Evolutionary conservation across 2,797 vertebrate species (phyloP).

Genomic region (Emys orbicularis): DNA sequence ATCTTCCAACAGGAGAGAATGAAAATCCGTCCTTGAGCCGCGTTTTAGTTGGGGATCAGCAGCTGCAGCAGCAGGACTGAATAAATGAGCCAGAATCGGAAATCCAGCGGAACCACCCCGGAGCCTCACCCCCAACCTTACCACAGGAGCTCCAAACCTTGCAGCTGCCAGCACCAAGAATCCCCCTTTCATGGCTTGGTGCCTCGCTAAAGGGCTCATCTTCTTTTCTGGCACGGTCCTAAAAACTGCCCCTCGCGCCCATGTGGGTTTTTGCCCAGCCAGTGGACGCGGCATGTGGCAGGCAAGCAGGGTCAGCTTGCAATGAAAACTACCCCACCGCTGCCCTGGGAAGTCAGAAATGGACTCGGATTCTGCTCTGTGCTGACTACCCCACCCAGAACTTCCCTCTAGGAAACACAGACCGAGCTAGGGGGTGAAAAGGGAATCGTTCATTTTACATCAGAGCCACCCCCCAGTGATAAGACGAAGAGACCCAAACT

Average conservation of each 20-base stretch:
- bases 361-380: neutral
- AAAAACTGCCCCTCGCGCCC: neutral
- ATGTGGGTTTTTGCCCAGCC: neutral
- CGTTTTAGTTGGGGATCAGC: neutral
- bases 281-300: fast-evolving
- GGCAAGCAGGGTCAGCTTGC: fast-evolving
- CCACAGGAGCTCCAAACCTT: neutral
- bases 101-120: neutral
- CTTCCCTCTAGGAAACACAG: fast-evolving
- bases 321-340: neutral
- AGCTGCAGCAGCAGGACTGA: neutral
- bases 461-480: neutral
- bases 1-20: no score
- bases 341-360: neutral
- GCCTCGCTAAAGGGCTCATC: neutral
- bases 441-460: neutral
- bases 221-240: neutral
- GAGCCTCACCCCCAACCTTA: neutral
- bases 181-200: neutral
- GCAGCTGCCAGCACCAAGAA: neutral
- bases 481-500: neutral
- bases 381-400: neutral
- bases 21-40: no score
- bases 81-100: neutral
- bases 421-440: neutral